Percentiles rank a stretch among this genome's conserved stretches.
Conservation (phyloP, 2,797 vertebrate species). For the Tokudaia muenninki region DNA sequence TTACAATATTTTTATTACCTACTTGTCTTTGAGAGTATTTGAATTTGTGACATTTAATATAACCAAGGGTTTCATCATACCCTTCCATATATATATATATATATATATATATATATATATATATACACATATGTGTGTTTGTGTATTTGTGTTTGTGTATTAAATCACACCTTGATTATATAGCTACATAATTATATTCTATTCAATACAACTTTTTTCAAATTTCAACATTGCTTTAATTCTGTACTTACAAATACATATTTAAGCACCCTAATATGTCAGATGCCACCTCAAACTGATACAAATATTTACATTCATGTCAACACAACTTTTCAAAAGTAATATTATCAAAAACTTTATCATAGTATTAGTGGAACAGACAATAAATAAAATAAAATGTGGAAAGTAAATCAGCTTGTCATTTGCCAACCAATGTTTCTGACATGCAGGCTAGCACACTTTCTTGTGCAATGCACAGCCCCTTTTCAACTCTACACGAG, state of each 20-base stretch:
- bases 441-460: not conserved
- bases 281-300: not conserved
- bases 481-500: not conserved
- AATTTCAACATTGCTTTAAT: not conserved
- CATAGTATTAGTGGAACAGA: not conserved
- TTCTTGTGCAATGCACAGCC: not conserved
- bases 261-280: not conserved
- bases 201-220: not conserved
- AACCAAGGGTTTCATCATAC: not conserved
- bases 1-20: not conserved
- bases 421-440: not conserved
- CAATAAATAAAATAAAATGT: not conserved
- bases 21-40: not conserved
- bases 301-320: not conserved
- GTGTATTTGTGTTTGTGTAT: not conserved
- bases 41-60: slow-evolving; percentile 6
- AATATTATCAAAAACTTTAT: not conserved
- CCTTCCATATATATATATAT: not conserved
- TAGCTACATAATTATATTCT: not conserved
- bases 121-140: not conserved
- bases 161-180: not conserved
- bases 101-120: not conserved
- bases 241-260: no score
- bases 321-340: not conserved
- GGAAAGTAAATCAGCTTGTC: not conserved